Evolutionary conservation across 2,888 invertebrate species (phyloP).

Genomic region (Theristus sp.): DNA sequence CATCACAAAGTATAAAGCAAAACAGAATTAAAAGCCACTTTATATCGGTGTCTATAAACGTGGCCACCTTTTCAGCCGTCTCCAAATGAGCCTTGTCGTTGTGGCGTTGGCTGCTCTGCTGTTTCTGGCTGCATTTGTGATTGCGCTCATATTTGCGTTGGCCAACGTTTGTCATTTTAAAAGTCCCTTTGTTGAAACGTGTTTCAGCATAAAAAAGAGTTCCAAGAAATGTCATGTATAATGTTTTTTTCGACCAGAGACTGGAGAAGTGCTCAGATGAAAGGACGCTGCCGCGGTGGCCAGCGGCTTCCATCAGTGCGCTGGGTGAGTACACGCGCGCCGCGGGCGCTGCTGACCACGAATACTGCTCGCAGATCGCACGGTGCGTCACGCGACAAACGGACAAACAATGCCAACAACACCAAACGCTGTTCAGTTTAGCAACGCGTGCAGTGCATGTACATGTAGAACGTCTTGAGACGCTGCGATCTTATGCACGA

Average conservation of each 20-base stretch:
- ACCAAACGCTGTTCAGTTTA: too few relatives aligned
- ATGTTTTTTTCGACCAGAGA: too few relatives aligned
- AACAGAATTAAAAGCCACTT: too few relatives aligned
- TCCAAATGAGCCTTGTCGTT: neutral
- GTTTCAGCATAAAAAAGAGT: neutral
- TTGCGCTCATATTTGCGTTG: neutral
- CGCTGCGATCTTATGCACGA: neutral
- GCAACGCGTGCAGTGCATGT: too few relatives aligned
- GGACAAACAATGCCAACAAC: too few relatives aligned
- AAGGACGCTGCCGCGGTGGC: neutral
- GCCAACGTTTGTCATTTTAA: neutral
- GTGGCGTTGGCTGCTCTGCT: neutral
- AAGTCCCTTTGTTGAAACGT: neutral
- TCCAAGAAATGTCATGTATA: too few relatives aligned
- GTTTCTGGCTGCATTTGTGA: neutral
- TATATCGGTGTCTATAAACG: too few relatives aligned
- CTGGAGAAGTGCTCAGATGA: too few relatives aligned
- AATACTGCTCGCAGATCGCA: conserved; percentile 18
- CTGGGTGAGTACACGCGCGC: neutral
- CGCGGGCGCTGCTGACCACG: conserved; percentile 13
- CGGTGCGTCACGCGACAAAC: conserved; percentile 12
- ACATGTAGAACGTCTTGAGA: neutral
- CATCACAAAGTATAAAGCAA: too few relatives aligned
- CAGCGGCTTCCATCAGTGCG: neutral
- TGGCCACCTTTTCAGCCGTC: neutral